Conservation (phyloP, 2,113 vertebrate genomes). For the Labeo rohita region DNA sequence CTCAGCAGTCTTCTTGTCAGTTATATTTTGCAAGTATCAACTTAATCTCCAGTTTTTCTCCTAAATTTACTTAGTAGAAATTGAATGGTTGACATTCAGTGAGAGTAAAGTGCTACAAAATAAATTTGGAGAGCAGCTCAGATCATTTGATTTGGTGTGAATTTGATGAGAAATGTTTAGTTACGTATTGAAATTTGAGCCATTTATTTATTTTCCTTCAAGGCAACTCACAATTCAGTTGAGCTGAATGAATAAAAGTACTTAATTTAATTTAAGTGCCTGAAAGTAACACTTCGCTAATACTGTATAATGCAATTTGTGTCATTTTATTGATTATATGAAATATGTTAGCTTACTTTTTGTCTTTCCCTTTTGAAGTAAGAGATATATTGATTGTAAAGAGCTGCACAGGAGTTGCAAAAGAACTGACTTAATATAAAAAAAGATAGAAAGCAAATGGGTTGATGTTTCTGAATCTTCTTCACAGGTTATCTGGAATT, state of each 20-base stretch:
- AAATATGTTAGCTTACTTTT: neutral
- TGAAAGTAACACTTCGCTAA: neutral
- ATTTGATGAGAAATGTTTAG: neutral
- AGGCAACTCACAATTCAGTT: neutral
- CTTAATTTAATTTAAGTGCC: neutral
- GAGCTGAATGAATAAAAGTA: neutral
- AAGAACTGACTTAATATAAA: neutral
- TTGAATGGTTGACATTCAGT: neutral
- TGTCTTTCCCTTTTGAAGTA: neutral
- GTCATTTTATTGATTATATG: neutral
- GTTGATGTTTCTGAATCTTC: conserved; percentile 32
- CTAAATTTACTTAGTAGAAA: neutral
- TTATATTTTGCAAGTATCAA: neutral
- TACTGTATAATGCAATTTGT: neutral
- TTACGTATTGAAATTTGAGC: neutral
- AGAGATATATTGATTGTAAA: neutral
- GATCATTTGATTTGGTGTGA: neutral
- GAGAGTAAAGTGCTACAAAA: neutral
- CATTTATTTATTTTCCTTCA: neutral
- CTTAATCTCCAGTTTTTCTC: neutral
- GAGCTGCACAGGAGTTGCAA: neutral
- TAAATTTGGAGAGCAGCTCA: neutral
- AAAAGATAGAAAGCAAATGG: neutral
- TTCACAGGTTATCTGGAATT: conserved; percentile 89
- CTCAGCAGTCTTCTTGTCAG: neutral